phyloP scores from a whole-genome alignment of 2,797 vertebrate species.

The Trichosurus vulpecula region DNA sequence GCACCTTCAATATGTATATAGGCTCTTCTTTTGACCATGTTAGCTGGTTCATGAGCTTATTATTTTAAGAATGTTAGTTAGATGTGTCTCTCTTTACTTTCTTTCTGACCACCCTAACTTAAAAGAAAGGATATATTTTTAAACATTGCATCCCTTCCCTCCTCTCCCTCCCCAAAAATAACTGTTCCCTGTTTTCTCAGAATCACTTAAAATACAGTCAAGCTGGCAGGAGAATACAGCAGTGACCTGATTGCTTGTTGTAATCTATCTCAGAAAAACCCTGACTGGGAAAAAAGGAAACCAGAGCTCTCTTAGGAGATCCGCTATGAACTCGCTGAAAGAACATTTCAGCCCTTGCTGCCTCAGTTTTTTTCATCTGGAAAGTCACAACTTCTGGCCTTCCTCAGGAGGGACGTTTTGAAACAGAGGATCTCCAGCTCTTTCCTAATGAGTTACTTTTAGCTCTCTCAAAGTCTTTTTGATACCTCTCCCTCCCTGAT shows the following conservation, averaged over 20 bases:
- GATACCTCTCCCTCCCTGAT: background rate
- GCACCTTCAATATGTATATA: background rate
- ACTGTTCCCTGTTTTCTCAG: conserved; percentile 68
- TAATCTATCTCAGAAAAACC: conserved; percentile 58
- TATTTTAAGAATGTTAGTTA: conserved; percentile 38
- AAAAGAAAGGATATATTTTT: conserved; percentile 54
- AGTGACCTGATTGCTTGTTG: conserved; percentile 38
- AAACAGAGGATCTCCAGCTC: conserved; percentile 28
- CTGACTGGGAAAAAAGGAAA: conserved; percentile 31
- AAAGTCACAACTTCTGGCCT: conserved; percentile 33
- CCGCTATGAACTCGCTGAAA: conserved; percentile 45
- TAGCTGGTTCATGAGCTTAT: conserved; percentile 2
- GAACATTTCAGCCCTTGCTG: background rate
- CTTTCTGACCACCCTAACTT: conserved; percentile 21
- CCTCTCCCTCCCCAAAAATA: conserved; percentile 36
- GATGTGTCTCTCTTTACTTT: conserved; percentile 38
- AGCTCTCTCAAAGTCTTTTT: background rate
- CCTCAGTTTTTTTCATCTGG: conserved; percentile 37
- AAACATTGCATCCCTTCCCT: conserved; percentile 10
- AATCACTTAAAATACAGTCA: conserved; percentile 64
- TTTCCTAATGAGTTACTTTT: conserved; percentile 2
- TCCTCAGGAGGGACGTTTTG: background rate
- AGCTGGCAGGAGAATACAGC: conserved; percentile 50
- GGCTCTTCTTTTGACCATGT: conserved; percentile 34
- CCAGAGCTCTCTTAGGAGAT: conserved; percentile 31